Conservation (phyloP, 2,888 invertebrate genomes). For the Papilio protenor region DNA sequence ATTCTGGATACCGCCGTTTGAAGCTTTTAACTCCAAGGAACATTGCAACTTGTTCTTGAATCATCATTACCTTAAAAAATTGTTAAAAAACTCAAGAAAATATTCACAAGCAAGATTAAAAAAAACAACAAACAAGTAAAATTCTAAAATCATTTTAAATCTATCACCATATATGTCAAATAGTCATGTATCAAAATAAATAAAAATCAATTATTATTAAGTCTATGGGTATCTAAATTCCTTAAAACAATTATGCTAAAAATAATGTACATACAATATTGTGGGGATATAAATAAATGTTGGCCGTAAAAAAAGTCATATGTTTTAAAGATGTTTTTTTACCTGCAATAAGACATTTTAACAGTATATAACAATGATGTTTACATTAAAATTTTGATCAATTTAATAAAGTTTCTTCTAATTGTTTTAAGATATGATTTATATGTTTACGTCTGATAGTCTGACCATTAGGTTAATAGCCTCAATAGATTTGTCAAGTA, state of each 20-base stretch:
- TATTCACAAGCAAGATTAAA: background rate
- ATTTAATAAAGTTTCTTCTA: background rate
- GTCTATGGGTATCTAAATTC: too few species aligned
- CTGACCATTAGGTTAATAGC: background rate
- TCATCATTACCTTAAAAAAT: constrained; percentile 91
- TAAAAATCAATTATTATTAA: too few species aligned
- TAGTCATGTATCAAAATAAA: too few species aligned
- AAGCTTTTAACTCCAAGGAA: constrained; percentile 98
- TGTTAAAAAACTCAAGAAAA: background rate
- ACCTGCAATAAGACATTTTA: background rate
- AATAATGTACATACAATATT: too few species aligned
- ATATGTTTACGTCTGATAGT: background rate
- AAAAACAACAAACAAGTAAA: background rate
- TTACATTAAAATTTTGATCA: background rate
- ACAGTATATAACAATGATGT: background rate
- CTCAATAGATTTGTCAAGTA: background rate
- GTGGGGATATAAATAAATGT: too few species aligned
- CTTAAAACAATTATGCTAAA: too few species aligned
- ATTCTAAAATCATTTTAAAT: background rate
- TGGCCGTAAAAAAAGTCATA: background rate
- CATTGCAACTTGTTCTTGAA: constrained; percentile 98
- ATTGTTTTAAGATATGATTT: background rate
- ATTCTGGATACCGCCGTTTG: constrained; percentile 97
- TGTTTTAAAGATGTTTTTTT: background rate
- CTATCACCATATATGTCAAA: too few species aligned